A percentile compares a stretch with the other conserved stretches of the same genome.
phyloP scores from a whole-genome alignment of 1,140 invertebrate genomes.

The Magallana gigas region DNA sequence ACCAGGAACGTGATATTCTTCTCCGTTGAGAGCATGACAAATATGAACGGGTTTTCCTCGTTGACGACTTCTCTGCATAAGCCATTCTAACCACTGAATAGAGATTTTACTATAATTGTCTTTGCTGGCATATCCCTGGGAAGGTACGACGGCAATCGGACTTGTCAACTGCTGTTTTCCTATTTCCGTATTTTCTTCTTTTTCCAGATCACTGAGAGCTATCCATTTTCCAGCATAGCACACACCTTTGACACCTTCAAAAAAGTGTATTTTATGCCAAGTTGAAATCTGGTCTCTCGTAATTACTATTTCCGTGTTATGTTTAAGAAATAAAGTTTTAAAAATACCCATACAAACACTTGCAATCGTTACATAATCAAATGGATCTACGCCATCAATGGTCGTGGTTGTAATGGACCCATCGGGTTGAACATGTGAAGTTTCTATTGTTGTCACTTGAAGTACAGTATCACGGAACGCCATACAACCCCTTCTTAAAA shows the following conservation, averaged over 20 bases:
- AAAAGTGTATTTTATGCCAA: not conserved
- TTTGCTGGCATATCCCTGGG: too few species aligned
- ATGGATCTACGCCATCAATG: constrained; percentile 38
- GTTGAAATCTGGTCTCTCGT: constrained; percentile 29
- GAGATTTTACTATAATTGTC: too few species aligned
- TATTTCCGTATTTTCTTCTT: too few species aligned
- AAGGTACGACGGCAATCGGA: not conserved
- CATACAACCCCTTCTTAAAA: too few species aligned
- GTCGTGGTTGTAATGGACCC: constrained; percentile 15
- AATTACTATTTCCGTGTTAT: constrained; percentile 41
- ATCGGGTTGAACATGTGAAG: constrained; percentile 35
- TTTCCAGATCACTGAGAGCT: too few species aligned
- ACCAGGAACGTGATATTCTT: constrained; percentile 36
- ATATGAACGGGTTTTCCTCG: constrained; percentile 24
- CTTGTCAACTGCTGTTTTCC: not conserved
- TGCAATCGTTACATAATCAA: constrained; percentile 48
- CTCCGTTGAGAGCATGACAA: constrained; percentile 51
- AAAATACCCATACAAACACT: constrained; percentile 50
- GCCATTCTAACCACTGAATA: too few species aligned
- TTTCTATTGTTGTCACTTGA: constrained; percentile 22
- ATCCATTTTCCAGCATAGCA: too few species aligned
- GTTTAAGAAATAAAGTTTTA: constrained; percentile 44
- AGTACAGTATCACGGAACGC: constrained; percentile 52
- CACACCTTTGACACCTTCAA: constrained; percentile 11
- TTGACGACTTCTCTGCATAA: not conserved